A percentile compares a stretch with the other conserved stretches of the same genome.
Conservation (phyloP, 2,888 invertebrate species). For the Thymelicus lineola region DNA sequence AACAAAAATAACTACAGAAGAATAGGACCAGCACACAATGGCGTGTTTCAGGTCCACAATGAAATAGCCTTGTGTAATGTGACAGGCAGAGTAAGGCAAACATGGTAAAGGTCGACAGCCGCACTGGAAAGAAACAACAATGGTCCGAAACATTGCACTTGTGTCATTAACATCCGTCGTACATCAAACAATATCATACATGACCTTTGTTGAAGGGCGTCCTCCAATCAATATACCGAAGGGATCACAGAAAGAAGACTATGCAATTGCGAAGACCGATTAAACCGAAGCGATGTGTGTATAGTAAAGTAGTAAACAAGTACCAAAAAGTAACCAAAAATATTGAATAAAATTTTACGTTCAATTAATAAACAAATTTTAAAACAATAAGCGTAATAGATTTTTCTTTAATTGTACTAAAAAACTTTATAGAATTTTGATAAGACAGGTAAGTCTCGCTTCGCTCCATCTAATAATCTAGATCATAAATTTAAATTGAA, state of each 20-base stretch:
- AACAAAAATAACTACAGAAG: constrained; percentile 24
- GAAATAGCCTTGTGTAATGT: constrained; percentile 35
- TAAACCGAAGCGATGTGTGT: no score
- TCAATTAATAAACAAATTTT: no score
- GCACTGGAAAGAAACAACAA: constrained; percentile 36
- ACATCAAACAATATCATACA: constrained; percentile 30
- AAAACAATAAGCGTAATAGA: no score
- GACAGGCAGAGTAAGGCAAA: constrained; percentile 35
- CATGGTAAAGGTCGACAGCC: constrained; percentile 37
- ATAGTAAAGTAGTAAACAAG: no score
- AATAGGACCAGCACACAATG: constrained; percentile 32
- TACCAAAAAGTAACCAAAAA: no score
- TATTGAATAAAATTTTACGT: no score
- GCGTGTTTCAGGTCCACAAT: constrained; percentile 33
- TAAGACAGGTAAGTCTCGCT: no score
- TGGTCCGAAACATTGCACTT: constrained; percentile 35
- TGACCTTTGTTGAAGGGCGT: constrained; percentile 34
- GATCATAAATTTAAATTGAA: neutral
- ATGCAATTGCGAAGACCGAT: neutral
- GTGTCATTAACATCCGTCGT: constrained; percentile 36
- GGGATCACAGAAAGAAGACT: constrained; percentile 7
- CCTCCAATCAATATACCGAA: constrained; percentile 33
- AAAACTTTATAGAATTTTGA: no score
- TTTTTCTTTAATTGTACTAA: no score
- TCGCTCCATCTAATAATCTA: neutral